Evolutionary conservation across 1,140 invertebrate genomes (phyloP).

Genomic region (Lethrus apterus): DNA sequence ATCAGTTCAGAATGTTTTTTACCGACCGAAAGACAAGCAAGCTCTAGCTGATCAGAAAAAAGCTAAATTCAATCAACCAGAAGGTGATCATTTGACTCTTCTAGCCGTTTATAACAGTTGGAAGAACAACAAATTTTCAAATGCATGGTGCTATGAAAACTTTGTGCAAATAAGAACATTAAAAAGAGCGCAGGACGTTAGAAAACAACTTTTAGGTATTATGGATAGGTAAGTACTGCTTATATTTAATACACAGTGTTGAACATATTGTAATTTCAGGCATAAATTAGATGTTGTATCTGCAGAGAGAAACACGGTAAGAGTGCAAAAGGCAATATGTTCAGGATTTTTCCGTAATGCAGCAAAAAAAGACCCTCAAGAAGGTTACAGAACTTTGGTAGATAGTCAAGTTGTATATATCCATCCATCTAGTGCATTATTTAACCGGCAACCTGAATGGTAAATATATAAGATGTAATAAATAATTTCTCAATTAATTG

Average conservation of each 20-base stretch:
- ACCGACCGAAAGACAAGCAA: conserved; percentile 94
- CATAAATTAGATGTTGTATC: conserved; percentile 97
- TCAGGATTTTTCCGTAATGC: conserved; percentile 99
- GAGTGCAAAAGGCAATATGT: conserved; percentile 97
- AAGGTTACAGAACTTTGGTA: conserved; percentile 95
- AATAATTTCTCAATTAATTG: conserved; percentile 29
- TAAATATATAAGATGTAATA: conserved; percentile 41
- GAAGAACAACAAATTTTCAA: conserved; percentile 99
- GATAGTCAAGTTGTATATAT: conserved; percentile 99
- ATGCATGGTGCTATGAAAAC: conserved; percentile 99
- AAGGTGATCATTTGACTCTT: conserved; percentile 96
- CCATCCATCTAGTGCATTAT: conserved; percentile 95
- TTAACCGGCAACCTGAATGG: conserved; percentile 98
- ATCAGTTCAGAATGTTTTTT: conserved; percentile 98
- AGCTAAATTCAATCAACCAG: conserved; percentile 97
- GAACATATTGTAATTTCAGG: conserved; percentile 42
- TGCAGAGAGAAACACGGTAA: conserved; percentile 89
- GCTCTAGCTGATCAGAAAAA: conserved; percentile 97
- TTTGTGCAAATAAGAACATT: conserved; percentile 97
- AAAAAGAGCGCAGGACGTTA: conserved; percentile 95
- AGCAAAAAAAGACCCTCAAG: conserved; percentile 98
- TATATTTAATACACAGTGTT: neutral
- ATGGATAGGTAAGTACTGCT: conserved; percentile 76
- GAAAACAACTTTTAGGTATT: conserved; percentile 95
- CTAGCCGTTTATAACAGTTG: conserved; percentile 99